Base-by-base conservation (phyloP, 2,797 vertebrate genomes). In the Crocodylus rhombifer region DNA sequence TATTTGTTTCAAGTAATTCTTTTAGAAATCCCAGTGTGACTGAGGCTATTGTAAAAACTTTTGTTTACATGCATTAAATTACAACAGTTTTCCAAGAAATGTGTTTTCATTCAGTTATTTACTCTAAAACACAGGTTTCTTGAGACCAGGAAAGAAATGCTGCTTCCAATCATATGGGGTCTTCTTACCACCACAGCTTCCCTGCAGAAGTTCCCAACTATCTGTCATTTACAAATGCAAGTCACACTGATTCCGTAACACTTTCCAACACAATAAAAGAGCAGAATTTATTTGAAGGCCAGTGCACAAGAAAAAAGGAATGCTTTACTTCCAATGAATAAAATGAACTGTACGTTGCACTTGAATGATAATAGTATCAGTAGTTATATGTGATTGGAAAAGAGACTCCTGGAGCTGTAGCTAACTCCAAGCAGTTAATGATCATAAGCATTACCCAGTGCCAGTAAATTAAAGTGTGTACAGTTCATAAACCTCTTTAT, bases 41-140 rank as follows among this genome's bases (percentile, higher is more conserved):
- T 73, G 25, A 81, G 56, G 28, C 76, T 89, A 67, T 86, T 96
- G 91, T 67, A 89, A 95, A 96, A 95, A 60, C 74, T 61, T 92
- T 88, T 96, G 77, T 95, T 97, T 95, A 91, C 65, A 63, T 89
- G 89, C 82, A 90, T 94, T 94, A 73, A 91, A 96, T 97, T 95
- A 94, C 88, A 91, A 51, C 55, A 93, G 4, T 94, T 96, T 96
- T 95, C 93, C 94, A 96, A 94, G 58, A 94, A 95, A 86, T 95
- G 83, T 84, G 33, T 91, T 97, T 94, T 90, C 78, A 71, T 93
- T 97, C 74, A 86, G 77, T 84, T 96, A 87, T 97, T 97, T 96
- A 77, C 62, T 90, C 91, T 95, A 36, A 90, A 92, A 93, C 97
- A 74, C 67, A 92, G 85, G 91, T 90, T 93, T 80, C 73, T 86